phyloP scores from a whole-genome alignment of 2,113 vertebrate species.

The Caretta caretta region DNA sequence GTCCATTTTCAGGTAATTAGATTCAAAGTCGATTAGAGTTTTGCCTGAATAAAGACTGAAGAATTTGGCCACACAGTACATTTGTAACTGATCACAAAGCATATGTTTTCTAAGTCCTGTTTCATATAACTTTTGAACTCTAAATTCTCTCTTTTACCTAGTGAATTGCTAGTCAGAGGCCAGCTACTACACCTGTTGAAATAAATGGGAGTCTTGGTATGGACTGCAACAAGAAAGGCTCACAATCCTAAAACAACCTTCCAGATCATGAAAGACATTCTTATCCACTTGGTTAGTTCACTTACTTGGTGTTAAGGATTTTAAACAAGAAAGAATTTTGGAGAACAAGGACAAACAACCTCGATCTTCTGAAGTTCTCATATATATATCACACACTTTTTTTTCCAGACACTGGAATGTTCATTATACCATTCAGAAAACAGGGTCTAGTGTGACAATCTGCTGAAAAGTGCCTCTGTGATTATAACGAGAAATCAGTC shows the following conservation, averaged over 20 bases:
- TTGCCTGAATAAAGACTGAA: not conserved
- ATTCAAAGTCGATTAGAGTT: not conserved
- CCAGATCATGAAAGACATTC: not conserved
- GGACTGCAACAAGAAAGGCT: not conserved
- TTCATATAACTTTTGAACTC: not conserved
- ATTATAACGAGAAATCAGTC: conserved; percentile 83
- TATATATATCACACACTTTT: not conserved
- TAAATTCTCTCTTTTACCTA: not conserved
- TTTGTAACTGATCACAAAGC: not conserved
- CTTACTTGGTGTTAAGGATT: not conserved
- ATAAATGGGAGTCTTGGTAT: not conserved
- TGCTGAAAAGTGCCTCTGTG: conserved; percentile 74
- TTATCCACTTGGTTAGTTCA: not conserved
- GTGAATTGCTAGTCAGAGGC: not conserved
- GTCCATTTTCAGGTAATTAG: not conserved
- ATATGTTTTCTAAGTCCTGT: not conserved
- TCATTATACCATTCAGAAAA: conserved; percentile 80
- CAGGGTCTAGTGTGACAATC: conserved; percentile 77
- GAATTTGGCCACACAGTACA: not conserved
- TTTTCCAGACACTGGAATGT: conserved; percentile 70
- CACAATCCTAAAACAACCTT: not conserved
- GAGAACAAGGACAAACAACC: conserved; percentile 27
- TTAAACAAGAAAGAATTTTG: conserved; percentile 9
- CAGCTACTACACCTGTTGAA: not conserved
- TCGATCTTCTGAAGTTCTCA: conserved; percentile 40